Evolutionary conservation across 2,888 invertebrate genomes (phyloP).

Genomic region (Pristionchus japonicus): DNA sequence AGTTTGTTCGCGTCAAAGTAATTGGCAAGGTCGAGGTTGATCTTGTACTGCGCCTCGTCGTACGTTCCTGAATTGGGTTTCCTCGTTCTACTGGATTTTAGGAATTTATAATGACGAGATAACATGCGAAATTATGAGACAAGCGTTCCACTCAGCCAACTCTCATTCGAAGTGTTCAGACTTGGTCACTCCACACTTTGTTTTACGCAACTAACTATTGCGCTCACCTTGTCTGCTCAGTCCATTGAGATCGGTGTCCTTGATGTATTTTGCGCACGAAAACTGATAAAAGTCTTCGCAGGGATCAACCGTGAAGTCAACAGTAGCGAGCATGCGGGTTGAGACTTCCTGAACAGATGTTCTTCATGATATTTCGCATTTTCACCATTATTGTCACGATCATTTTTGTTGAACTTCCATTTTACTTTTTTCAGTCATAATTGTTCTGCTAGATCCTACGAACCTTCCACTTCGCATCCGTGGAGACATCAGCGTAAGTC

Average conservation of each 20-base stretch:
- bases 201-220: too few relatives aligned
- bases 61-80: slow-evolving; percentile 41
- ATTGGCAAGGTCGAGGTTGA: slow-evolving; percentile 26
- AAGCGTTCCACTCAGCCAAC: neutral
- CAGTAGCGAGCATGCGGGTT: slow-evolving; percentile 8
- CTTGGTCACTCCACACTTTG: too few relatives aligned
- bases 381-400: too few relatives aligned
- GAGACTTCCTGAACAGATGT: slow-evolving; percentile 47
- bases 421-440: too few relatives aligned
- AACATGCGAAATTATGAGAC: too few relatives aligned
- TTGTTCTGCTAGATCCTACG: too few relatives aligned
- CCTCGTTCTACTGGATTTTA: too few relatives aligned
- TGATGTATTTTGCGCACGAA: slow-evolving; percentile 54
- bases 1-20: neutral
- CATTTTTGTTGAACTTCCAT: neutral
- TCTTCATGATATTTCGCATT: too few relatives aligned
- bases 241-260: slow-evolving; percentile 45
- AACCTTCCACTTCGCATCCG: slow-evolving; percentile 19
- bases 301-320: slow-evolving; percentile 45
- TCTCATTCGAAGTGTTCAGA: too few relatives aligned
- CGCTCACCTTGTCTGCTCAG: slow-evolving; percentile 15
- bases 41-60: slow-evolving; percentile 42
- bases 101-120: too few relatives aligned
- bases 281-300: slow-evolving; percentile 53
- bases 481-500: neutral